A percentile compares a stretch with the other conserved stretches of the same genome.
Evolutionary conservation across 35 echinoderm and acorn worm genomes (phyloP).

Genomic region (Heliocidaris tuberculata): DNA sequence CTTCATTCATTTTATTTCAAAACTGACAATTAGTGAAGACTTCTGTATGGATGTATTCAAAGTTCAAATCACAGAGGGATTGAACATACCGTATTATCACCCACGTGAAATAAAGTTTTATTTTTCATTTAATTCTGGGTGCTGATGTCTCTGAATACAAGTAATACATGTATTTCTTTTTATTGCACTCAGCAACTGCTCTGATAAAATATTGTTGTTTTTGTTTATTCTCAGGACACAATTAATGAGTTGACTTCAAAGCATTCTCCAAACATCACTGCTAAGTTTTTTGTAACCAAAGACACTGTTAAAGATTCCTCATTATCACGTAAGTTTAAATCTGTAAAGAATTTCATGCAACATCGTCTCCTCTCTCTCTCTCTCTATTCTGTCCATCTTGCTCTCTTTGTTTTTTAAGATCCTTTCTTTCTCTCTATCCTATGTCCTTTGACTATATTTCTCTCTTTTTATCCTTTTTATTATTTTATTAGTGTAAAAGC

Average conservation of each 20-base stretch:
- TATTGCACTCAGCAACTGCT: background rate
- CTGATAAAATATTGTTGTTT: background rate
- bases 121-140: too few species aligned
- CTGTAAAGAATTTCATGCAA: background rate
- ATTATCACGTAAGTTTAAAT: background rate
- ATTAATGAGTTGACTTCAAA: conserved; percentile 32
- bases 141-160: too few species aligned
- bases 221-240: conserved; percentile 45
- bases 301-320: background rate
- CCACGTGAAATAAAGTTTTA: too few species aligned
- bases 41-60: too few species aligned
- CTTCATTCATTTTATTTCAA: background rate
- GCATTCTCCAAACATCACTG: conserved; percentile 21
- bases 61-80: too few species aligned
- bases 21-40: background rate
- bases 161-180: too few species aligned
- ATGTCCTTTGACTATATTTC: too few species aligned
- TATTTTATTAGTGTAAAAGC: too few species aligned
- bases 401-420: too few species aligned
- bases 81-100: too few species aligned
- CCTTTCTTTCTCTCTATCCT: too few species aligned
- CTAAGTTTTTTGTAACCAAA: conserved; percentile 56
- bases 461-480: too few species aligned
- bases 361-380: background rate
- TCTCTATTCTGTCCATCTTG: background rate